These are phyloP conservation scores for Halcyon malimbica DNA, from an alignment of 2,113 vertebrate species.

Conservation along the genomic window DNA sequence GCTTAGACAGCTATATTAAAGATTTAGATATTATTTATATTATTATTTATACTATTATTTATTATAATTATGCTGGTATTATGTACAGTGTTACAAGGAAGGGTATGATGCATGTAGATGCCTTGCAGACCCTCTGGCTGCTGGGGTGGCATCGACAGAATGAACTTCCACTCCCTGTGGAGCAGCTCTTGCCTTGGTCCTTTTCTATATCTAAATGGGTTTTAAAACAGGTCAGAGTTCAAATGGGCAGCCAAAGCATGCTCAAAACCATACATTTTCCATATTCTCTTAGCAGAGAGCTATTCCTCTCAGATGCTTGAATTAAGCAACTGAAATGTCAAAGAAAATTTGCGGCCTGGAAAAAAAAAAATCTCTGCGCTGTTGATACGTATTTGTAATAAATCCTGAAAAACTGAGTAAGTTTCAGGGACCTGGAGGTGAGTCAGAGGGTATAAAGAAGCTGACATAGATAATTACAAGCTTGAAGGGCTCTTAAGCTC, in stretches of 20 bases:
- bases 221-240: background rate
- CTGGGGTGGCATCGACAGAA: background rate
- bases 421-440: background rate
- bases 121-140: background rate
- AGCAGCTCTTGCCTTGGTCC: background rate
- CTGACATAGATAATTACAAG: background rate
- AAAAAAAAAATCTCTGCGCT: background rate
- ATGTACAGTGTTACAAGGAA: background rate
- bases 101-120: background rate
- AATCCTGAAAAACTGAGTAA: background rate
- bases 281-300: background rate
- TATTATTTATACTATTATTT: background rate
- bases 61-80: background rate
- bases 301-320: background rate
- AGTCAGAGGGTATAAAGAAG: background rate
- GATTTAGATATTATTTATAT: background rate
- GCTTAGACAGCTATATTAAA: background rate
- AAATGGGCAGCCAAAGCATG: background rate
- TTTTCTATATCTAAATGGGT: background rate
- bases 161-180: background rate
- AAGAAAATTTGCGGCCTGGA: background rate
- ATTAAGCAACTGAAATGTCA: background rate
- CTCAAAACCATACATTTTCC: background rate
- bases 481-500: background rate
- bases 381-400: constrained; percentile 3